Percentiles rank a stretch among this genome's conserved stretches.
Evolutionary conservation across 2,113 vertebrate species (phyloP).

Genomic region (Toxotes chatareus): DNA sequence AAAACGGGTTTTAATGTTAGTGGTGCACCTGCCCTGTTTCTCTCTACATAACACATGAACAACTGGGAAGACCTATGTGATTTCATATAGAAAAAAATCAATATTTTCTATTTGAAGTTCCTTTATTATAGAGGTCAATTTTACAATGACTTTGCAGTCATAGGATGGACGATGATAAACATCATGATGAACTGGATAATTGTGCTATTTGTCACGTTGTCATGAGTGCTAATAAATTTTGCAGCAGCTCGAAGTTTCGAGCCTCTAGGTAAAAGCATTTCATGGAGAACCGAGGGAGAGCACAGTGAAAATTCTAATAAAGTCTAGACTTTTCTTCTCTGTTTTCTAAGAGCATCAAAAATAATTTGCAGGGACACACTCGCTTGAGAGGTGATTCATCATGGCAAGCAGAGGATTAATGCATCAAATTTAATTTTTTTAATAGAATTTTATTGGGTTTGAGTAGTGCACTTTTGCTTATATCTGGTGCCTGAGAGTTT

Average conservation of each 20-base stretch:
- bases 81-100: constrained; percentile 57
- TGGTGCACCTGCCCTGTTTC: neutral
- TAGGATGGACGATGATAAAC: constrained; percentile 64
- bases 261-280: constrained; percentile 51
- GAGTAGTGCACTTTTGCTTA: neutral
- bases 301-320: constrained; percentile 48
- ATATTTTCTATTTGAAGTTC: constrained; percentile 62
- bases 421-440: constrained; percentile 16
- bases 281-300: constrained; percentile 29
- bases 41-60: constrained; percentile 22
- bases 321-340: constrained; percentile 40
- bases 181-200: constrained; percentile 67
- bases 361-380: constrained; percentile 45
- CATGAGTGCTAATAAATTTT: constrained; percentile 59
- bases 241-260: constrained; percentile 52
- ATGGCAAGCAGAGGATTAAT: constrained; percentile 32
- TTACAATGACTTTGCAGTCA: constrained; percentile 41
- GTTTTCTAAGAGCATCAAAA: constrained; percentile 41
- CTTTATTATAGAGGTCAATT: constrained; percentile 37
- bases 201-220: constrained; percentile 75
- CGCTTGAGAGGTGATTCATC: constrained; percentile 60
- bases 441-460: constrained; percentile 10
- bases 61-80: constrained; percentile 16
- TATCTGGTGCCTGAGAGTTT: neutral
- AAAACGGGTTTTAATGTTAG: constrained; percentile 6